A percentile compares a stretch with the other conserved stretches of the same genome.
Conservation (phyloP, 1,140 invertebrate species). For the Musca domestica region DNA sequence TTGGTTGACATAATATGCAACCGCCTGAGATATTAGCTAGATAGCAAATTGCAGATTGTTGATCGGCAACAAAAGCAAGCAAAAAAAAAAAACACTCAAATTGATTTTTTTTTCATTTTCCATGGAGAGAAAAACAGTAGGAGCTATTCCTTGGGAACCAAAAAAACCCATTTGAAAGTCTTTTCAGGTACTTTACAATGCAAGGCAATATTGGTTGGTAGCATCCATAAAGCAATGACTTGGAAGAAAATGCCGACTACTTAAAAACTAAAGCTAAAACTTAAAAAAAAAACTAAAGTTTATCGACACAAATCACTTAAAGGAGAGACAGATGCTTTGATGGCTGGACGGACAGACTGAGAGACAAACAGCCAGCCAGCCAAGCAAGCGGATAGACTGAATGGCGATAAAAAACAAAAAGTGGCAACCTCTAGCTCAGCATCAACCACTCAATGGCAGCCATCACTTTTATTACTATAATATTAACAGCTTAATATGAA, state of each 20-base stretch:
- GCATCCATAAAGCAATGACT: slow-evolving; percentile 12
- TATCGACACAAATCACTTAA: slow-evolving; percentile 17
- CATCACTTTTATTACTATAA: slow-evolving; percentile 16
- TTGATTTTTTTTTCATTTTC: background rate
- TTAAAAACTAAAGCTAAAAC: background rate
- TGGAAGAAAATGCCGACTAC: background rate
- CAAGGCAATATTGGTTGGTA: background rate
- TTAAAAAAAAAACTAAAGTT: slow-evolving; percentile 17
- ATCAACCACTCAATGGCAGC: background rate
- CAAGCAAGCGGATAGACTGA: background rate
- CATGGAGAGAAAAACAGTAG: too few species aligned
- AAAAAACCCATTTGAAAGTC: slow-evolving; percentile 8
- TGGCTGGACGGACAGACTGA: too few species aligned
- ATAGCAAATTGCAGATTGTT: too few species aligned
- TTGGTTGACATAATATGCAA: too few species aligned
- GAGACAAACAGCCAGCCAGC: too few species aligned
- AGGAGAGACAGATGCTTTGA: too few species aligned
- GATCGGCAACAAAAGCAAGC: too few species aligned
- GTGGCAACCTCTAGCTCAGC: too few species aligned
- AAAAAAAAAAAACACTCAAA: background rate
- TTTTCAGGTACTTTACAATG: slow-evolving; percentile 6
- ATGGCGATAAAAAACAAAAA: background rate
- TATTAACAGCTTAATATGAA: slow-evolving; percentile 20
- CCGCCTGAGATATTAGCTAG: too few species aligned
- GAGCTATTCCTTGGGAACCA: background rate